Evolutionary conservation across 2,113 vertebrate genomes (phyloP).

Genomic region (Tragulus kanchil): DNA sequence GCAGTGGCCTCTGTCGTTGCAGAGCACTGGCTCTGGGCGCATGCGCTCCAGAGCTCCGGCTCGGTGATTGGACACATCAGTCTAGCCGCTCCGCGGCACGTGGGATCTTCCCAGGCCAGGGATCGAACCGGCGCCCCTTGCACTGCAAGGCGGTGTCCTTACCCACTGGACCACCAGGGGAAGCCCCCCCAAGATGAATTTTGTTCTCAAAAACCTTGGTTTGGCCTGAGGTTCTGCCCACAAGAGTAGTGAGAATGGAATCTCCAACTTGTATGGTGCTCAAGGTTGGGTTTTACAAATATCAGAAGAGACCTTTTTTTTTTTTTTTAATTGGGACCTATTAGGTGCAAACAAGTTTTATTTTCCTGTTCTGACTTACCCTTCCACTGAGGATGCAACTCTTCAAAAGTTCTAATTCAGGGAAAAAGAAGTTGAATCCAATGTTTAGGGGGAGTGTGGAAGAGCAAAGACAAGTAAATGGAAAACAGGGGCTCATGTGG

Average conservation of each 20-base stretch:
- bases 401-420: neutral
- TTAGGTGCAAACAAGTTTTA: neutral
- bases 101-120: no score
- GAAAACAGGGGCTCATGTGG: neutral
- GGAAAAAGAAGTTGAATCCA: neutral
- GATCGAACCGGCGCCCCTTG: no score
- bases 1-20: no score
- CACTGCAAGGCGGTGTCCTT: no score
- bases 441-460: neutral
- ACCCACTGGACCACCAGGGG: no score
- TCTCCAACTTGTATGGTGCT: neutral
- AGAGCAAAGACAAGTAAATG: neutral
- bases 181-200: neutral
- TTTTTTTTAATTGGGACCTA: neutral
- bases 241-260: neutral
- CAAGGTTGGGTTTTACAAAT: constrained; percentile 9
- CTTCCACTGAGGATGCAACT: neutral
- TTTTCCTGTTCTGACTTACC: neutral
- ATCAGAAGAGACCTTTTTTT: neutral
- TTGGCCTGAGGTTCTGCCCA: neutral
- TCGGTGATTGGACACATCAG: no score
- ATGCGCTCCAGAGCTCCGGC: no score
- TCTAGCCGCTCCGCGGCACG: no score
- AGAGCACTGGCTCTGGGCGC: no score
- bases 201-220: neutral